A percentile compares a stretch with the other conserved stretches of the same genome.
Evolutionary conservation across 2,888 invertebrate species (phyloP).

Genomic region (Parasteatoda lunata): DNA sequence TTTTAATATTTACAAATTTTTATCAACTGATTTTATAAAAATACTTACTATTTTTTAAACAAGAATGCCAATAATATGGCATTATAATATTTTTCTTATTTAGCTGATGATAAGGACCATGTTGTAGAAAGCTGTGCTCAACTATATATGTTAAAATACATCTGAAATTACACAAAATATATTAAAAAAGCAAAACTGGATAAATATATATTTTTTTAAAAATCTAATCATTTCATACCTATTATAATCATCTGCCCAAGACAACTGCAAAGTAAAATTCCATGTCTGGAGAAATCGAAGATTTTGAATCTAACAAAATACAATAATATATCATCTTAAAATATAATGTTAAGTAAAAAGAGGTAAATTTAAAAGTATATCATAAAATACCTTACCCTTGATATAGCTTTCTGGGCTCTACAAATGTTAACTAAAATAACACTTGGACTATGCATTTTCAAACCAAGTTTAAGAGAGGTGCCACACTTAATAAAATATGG

Average conservation of each 20-base stretch:
- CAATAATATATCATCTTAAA: not conserved
- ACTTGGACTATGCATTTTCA: slow-evolving; percentile 42
- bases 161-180: slow-evolving; percentile 18
- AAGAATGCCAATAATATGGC: slow-evolving; percentile 55
- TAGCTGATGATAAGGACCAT: slow-evolving; percentile 31
- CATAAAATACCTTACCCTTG: slow-evolving; percentile 1
- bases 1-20: not conserved
- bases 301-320: slow-evolving; percentile 22
- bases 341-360: not conserved
- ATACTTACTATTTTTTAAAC: slow-evolving; percentile 27
- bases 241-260: slow-evolving; percentile 49
- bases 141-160: slow-evolving; percentile 54
- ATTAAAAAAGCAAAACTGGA: not conserved
- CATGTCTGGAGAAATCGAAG: slow-evolving; percentile 34
- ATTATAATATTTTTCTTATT: slow-evolving; percentile 30
- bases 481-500: slow-evolving; percentile 6
- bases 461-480: slow-evolving; percentile 11
- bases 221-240: slow-evolving; percentile 20
- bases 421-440: slow-evolving; percentile 61
- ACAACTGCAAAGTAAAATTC: slow-evolving; percentile 37
- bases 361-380: not conserved
- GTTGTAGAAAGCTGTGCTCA: slow-evolving; percentile 10
- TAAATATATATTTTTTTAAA: not conserved
- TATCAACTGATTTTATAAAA: not conserved
- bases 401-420: slow-evolving; percentile 3